These are phyloP conservation scores for Propithecus deckenii DNA, from an alignment of 2,797 vertebrate species.

Conservation along the genomic window DNA sequence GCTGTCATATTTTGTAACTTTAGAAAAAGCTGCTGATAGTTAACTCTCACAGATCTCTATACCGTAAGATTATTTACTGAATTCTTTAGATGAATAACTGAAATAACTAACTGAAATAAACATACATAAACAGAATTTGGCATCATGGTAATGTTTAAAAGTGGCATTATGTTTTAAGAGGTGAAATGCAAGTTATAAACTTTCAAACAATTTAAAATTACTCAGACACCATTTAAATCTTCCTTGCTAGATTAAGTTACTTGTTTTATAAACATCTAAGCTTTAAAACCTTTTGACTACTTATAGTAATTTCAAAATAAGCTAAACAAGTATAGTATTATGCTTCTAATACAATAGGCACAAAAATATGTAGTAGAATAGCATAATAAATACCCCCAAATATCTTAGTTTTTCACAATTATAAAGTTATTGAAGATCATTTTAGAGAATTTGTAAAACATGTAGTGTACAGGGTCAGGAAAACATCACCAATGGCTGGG, in stretches of 20 bases:
- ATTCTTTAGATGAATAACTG: not conserved
- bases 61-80: not conserved
- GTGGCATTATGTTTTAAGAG: not conserved
- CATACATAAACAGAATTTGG: not conserved
- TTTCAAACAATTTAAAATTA: conserved; percentile 13
- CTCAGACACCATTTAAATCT: not conserved
- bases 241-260: not conserved
- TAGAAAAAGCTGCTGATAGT: not conserved
- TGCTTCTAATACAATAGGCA: not conserved
- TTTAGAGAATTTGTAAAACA: not conserved
- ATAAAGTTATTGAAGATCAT: not conserved
- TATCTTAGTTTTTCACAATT: not conserved
- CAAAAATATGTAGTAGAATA: not conserved
- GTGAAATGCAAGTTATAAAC: conserved; percentile 4
- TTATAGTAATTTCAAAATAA: conserved; percentile 31
- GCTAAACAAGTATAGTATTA: not conserved
- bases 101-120: not conserved
- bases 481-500: not conserved
- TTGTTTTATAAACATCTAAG: conserved; percentile 36
- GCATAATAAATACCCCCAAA: not conserved
- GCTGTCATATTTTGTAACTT: not conserved
- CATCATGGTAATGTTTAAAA: not conserved
- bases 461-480: not conserved
- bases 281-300: not conserved
- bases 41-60: not conserved